These are phyloP conservation scores for Ceratoteleas bidentatus DNA, from an alignment of 1,140 invertebrate species.

Conservation along the genomic window DNA sequence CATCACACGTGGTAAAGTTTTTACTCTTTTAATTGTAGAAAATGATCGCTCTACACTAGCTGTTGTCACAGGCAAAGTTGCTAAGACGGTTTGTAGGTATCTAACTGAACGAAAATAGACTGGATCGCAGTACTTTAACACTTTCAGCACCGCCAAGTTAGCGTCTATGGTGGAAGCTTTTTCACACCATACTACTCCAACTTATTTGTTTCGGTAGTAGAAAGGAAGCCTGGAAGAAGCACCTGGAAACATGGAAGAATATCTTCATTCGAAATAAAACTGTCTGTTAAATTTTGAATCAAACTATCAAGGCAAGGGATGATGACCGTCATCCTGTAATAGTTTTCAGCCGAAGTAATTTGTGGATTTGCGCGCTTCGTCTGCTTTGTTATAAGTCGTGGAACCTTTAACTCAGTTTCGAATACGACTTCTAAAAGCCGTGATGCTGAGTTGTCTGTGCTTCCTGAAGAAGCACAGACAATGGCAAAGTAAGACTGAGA, in stretches of 20 bases:
- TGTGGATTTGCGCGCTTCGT: conserved; percentile 16
- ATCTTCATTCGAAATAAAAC: conserved; percentile 15
- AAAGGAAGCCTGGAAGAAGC: conserved; percentile 2
- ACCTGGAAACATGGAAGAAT: conserved; percentile 5
- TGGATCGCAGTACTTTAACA: background rate
- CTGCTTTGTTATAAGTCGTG: conserved; percentile 15
- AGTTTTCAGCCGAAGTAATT: conserved; percentile 17
- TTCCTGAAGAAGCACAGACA: conserved; percentile 24
- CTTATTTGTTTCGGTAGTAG: background rate
- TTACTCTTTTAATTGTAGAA: conserved; percentile 31
- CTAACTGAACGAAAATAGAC: conserved; percentile 24
- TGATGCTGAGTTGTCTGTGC: conserved; percentile 3
- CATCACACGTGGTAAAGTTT: conserved; percentile 25
- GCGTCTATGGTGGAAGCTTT: conserved; percentile 14
- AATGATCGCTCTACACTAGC: conserved; percentile 36
- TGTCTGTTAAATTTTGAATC: conserved; percentile 22
- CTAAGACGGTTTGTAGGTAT: conserved; percentile 15
- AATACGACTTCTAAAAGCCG: conserved; percentile 12
- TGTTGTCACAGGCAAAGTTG: conserved; percentile 27
- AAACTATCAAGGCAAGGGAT: conserved; percentile 16
- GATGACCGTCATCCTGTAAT: conserved; percentile 14
- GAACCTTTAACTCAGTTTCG: conserved; percentile 6
- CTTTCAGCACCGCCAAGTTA: conserved; percentile 16
- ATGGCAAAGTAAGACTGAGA: conserved; percentile 21
- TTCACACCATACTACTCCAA: conserved; percentile 28